Evolutionary conservation across 2,797 vertebrate genomes (phyloP).

Genomic region (Salmo trutta): DNA sequence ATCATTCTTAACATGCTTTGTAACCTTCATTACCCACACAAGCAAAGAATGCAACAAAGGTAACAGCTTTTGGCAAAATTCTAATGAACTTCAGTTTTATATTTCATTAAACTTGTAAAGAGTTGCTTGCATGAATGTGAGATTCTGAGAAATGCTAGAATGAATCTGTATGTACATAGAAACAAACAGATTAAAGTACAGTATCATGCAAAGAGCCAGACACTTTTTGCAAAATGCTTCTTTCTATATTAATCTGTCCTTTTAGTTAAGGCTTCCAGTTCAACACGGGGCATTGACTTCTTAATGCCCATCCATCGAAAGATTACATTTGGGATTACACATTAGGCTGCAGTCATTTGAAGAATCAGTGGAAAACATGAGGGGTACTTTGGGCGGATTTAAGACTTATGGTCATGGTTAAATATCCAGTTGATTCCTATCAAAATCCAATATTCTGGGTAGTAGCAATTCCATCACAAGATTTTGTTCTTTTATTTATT

Average conservation of each 20-base stretch:
- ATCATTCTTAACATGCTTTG: background rate
- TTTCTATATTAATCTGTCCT: slow-evolving; percentile 73
- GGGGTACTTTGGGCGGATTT: slow-evolving; percentile 81
- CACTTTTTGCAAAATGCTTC: slow-evolving; percentile 56
- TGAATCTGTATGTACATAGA: slow-evolving; percentile 35
- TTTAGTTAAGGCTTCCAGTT: slow-evolving; percentile 78
- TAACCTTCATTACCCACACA: background rate
- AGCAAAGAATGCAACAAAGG: background rate
- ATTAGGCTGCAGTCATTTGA: slow-evolving; percentile 80
- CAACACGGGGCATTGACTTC: slow-evolving; percentile 72
- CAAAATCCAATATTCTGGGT: slow-evolving; percentile 79
- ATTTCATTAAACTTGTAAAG: slow-evolving; percentile 20
- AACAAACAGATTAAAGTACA: slow-evolving; percentile 61
- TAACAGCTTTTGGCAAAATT: background rate
- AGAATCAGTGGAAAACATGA: slow-evolving; percentile 77
- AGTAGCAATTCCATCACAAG: slow-evolving; percentile 71
- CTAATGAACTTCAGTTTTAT: slow-evolving; percentile 22
- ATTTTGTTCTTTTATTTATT: slow-evolving; percentile 68
- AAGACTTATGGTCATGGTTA: slow-evolving; percentile 79
- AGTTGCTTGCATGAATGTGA: background rate
- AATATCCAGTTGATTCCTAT: slow-evolving; percentile 79
- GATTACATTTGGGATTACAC: slow-evolving; percentile 81
- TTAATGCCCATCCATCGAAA: slow-evolving; percentile 78
- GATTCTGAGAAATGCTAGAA: background rate
- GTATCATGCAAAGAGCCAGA: slow-evolving; percentile 59